Conservation (phyloP, 2,113 vertebrate genomes). For the Nanger granti region DNA sequence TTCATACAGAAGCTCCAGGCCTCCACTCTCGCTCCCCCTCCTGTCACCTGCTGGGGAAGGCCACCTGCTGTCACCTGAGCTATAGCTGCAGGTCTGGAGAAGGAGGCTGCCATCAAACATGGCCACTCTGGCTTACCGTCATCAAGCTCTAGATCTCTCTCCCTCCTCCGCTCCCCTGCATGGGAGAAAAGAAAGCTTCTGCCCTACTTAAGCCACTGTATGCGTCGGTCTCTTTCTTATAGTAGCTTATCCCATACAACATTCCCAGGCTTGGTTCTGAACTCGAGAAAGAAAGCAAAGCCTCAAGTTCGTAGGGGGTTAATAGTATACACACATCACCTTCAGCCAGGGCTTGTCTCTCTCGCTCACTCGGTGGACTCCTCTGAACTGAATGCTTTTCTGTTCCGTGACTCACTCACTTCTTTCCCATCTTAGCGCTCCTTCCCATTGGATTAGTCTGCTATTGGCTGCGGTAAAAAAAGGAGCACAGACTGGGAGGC, state of each 20-base stretch:
- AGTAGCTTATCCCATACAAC: background rate
- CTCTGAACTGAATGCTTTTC: background rate
- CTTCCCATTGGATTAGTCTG: background rate
- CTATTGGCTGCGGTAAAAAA: background rate
- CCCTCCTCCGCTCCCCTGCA: background rate
- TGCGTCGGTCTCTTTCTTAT: background rate
- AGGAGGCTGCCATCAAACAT: accelerated
- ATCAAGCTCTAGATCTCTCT: background rate
- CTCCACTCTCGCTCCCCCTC: background rate
- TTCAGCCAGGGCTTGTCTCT: too few species aligned
- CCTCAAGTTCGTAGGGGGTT: background rate
- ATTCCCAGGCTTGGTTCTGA: background rate
- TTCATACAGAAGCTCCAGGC: background rate
- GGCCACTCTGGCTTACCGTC: background rate
- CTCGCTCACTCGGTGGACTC: background rate
- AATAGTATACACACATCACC: too few species aligned
- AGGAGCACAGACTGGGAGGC: too few species aligned
- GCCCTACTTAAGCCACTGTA: background rate
- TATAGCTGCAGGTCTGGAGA: background rate
- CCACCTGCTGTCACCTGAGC: background rate
- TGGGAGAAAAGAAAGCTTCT: background rate
- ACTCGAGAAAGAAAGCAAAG: background rate
- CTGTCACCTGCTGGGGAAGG: background rate
- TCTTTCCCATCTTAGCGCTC: background rate
- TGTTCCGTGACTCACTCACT: background rate